Evolutionary conservation across 2,113 vertebrate species (phyloP), one percentile per base, ranked within the genome.

Genomic region (Neopipo cinnamomea): DNA sequence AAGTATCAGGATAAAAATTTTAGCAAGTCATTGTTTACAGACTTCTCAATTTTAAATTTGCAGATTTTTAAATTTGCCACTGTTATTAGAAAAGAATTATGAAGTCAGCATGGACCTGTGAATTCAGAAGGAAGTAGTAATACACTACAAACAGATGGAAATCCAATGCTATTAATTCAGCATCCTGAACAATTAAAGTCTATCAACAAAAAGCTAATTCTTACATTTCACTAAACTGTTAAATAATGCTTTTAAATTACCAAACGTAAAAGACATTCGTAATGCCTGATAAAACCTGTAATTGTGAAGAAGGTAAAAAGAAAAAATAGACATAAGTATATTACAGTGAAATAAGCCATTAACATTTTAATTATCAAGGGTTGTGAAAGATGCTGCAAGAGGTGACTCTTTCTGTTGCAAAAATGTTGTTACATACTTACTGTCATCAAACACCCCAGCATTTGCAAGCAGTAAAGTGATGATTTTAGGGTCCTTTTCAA

Each of bases 401-500:
- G 24, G 13, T 37, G 44, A 76, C 66, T 8, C 31, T 42, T 73
- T 70, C 56, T 31, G 50, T 62, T 75, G 41, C 41, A 86, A 65
- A 96, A 94, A 88, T 4, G 18, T 52, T 68, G 9, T 23, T 39
- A 72, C 11, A 91, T 89, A 96, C 99, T 97, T 98, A 99, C 99
- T 99, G 98, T 99, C 99, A 59, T 99, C 99, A 81, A 99, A 99
- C 92, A 99, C 99, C 22, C 99, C 99, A 9, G 99, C 98, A 92
- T 99, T 99, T 78, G 99, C 99, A 97, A 99, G 99, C 96, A 99
- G 98, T 96, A 99, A 97, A 33, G 99, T 99, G 98, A 99, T 98
- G 97, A 99, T 99, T 98, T 99, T 99, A 97, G 99, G 99, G 96
- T 99, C 99, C 97, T 99, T 99, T 97, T 99, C 99, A 97, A 99